A percentile compares a stretch with the other conserved stretches of the same genome.
Conservation (phyloP, 2,113 vertebrate species). For the Takifugu flavidus region DNA sequence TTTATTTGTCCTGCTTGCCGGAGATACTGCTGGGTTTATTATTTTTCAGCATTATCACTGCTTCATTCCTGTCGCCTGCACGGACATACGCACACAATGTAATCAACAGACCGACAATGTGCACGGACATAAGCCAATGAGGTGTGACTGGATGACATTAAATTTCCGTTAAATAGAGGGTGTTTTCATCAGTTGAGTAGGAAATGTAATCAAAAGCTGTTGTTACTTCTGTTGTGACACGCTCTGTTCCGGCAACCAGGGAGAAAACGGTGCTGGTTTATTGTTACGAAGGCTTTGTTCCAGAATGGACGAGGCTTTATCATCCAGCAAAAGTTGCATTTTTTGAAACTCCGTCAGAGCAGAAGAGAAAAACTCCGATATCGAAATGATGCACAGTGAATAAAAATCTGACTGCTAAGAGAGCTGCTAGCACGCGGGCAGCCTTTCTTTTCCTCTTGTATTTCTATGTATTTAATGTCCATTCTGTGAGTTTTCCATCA, state of each 20-base stretch:
- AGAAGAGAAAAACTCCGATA: background rate
- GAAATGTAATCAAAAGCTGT: constrained; percentile 52
- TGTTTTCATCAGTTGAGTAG: constrained; percentile 51
- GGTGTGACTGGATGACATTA: constrained; percentile 43
- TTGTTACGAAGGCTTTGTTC: background rate
- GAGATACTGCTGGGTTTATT: background rate
- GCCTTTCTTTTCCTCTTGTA: no score
- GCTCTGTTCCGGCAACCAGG: background rate
- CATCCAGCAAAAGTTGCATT: background rate
- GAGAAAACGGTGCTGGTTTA: background rate
- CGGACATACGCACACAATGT: background rate
- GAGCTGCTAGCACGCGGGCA: no score
- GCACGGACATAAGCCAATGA: constrained; percentile 17
- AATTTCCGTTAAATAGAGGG: constrained; percentile 35
- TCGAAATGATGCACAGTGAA: no score
- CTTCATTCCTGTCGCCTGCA: background rate
- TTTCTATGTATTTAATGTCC: no score
- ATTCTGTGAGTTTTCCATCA: background rate
- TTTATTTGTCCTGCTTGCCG: no score
- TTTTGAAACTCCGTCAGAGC: background rate
- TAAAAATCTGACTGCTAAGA: no score
- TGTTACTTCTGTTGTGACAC: background rate
- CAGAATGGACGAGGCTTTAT: background rate
- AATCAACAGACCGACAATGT: background rate
- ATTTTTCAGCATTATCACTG: background rate